Evolutionary conservation across 2,888 invertebrate species (phyloP).

Genomic region (Quadriops clusia): DNA sequence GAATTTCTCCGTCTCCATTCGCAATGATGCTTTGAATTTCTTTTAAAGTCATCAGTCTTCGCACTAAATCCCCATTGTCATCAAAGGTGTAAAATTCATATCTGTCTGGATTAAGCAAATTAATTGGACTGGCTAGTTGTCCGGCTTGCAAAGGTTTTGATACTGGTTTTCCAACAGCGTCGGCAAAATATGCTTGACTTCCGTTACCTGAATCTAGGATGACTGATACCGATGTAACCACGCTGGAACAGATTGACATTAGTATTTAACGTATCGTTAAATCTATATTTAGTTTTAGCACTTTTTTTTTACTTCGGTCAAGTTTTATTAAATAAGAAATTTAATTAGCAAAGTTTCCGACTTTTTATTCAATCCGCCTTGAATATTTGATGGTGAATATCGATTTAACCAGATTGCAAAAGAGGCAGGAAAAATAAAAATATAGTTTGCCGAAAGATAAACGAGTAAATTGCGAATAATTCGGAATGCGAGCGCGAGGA

Average conservation of each 20-base stretch:
- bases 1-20: constrained; percentile 59
- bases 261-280: no score
- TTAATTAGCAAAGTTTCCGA: no score
- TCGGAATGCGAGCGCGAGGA: no score
- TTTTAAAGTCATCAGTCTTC: constrained; percentile 70
- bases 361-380: no score
- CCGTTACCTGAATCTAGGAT: constrained; percentile 45
- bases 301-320: no score
- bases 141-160: constrained; percentile 51
- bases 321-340: no score
- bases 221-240: constrained; percentile 53
- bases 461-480: no score
- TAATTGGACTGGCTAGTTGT: constrained; percentile 67
- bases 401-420: no score
- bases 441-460: no score
- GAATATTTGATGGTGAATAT: no score
- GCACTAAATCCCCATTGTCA: constrained; percentile 70
- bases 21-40: constrained; percentile 80
- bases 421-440: no score
- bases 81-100: constrained; percentile 83
- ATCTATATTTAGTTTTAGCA: no score
- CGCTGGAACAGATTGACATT: constrained; percentile 38
- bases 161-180: constrained; percentile 55
- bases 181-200: constrained; percentile 50
- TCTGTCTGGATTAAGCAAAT: constrained; percentile 66